Evolutionary conservation across 2,888 invertebrate species (phyloP), one percentile per base, ranked within the genome.

Genomic region (Elaeidobius kamerunicus): DNA sequence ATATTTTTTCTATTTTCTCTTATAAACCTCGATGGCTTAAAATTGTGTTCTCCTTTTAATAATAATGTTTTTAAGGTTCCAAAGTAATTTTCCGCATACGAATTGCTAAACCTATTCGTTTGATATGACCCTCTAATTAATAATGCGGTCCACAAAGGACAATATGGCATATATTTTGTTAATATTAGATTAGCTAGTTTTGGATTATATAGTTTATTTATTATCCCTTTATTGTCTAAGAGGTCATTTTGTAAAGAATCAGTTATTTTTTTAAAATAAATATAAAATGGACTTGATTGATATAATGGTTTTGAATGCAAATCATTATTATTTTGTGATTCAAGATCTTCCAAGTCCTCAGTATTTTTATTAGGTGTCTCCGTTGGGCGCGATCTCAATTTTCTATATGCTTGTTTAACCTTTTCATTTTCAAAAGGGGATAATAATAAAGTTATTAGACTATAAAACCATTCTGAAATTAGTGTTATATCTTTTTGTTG

Each of bases 221-320:
- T 5, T 32, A 11, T 5, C n/a, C 32, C n/a, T 32, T n/a, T n/a
- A 9, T 14, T 32, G 12, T 1, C 27, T 27, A 11, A 27, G 12
- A 32, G n/a, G 9, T 23, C 9, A 4, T 9, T 6, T 23, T 9
- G 9, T 9, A 23, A 23, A 14, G 28, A 16, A 12, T 28, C 16
- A 3, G 3, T 11, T 17, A 47, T 14, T 5, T 28, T 15, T 5
- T 11, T 9, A 30, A 36, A 47, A 20, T 28, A n/a, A 4, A 28
- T 47, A n/a, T 16, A 48, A 30, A 48, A 48, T 2, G 48, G 48
- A 18, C 48, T 48, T 11, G 11, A n/a, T 20, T 41, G n/a, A 19
- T 15, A 48, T 17, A 40, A 5, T 12, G 36, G 23, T 23, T n/a
- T n/a, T n/a, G n/a, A n/a, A n/a, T n/a, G 23, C 23, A 23, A 6